Conservation (phyloP, 2,113 vertebrate species). For the Gallinago paraguaiae region DNA sequence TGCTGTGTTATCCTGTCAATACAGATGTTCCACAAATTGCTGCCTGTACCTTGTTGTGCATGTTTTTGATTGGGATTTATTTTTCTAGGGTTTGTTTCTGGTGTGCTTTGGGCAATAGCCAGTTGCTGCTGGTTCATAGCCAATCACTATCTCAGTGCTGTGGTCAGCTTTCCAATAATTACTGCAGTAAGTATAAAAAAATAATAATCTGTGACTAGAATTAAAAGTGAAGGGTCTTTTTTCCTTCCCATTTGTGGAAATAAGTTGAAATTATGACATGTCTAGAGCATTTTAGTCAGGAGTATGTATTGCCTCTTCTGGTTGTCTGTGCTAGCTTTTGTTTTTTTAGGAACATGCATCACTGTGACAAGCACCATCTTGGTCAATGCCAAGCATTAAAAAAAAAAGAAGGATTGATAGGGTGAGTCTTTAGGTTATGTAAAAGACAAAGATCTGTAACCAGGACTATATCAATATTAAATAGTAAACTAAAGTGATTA, state of each 20-base stretch:
- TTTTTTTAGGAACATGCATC: not conserved
- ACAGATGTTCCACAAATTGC: not conserved
- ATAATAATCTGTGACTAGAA: not conserved
- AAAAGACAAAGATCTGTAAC: not conserved
- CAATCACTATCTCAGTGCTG: conserved; percentile 84
- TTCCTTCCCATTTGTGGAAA: not conserved
- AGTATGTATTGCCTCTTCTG: not conserved
- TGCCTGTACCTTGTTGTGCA: not conserved
- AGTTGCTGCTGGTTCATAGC: conserved; percentile 88
- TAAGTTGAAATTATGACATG: not conserved
- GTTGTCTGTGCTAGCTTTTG: not conserved
- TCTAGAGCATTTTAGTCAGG: not conserved
- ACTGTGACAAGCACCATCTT: not conserved
- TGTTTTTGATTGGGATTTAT: not conserved
- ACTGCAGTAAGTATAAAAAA: conserved; percentile 81
- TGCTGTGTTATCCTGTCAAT: not conserved
- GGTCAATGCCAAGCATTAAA: not conserved
- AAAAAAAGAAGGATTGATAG: not conserved
- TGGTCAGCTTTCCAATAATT: conserved; percentile 87
- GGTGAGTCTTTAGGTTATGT: not conserved
- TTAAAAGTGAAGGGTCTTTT: not conserved
- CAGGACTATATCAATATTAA: not conserved
- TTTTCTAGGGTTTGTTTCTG: conserved; percentile 83
- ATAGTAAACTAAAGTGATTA: not conserved
- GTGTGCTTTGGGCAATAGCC: conserved; percentile 85